Base-by-base conservation (phyloP, 2,888 invertebrate species). In the Coremacera marginata region DNA sequence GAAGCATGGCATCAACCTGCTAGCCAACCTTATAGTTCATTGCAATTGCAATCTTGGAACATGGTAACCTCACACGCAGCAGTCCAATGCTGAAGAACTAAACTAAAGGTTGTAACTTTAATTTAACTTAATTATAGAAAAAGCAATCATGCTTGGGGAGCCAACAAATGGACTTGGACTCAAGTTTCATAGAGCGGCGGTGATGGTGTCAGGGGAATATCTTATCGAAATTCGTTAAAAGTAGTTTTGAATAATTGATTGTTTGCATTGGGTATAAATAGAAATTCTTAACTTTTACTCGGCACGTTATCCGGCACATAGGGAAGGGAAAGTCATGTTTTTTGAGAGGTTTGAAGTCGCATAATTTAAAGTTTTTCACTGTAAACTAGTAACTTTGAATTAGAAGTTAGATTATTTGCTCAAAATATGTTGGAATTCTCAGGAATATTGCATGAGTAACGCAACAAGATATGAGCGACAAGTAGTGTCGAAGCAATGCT, bases 211-310 rank as follows among this genome's bases (percentile, higher is more conserved):
- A 60, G 65, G 2, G 34, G 7, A 22, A 9, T 19, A 16, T 11
- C 68, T 49, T 49, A 51, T 68, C 68, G 68, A 49, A 68, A 68
- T 68, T 37, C 55, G 19, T 19, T 11, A 25, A 68, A 31, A 37
- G 37, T 51, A 14, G 51, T 68, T 51, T 22, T 68, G 16, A 68
- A 68, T 68, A 68, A 68, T 68, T 68, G 68, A 68, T 68, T 68
- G 51, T 51, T 44, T 44, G 44, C 44, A 44, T 44, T 68, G 19
- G 14, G 16, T 68, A 27, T 51, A 51, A 51, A 68, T 51, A 51
- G 68, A 68, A 51, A 25, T 14, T 68, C 22, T 49, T 51, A 49
- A 51, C 25, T 22, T 68, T 49, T 52, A 25, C 27, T 16, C 63
- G 5, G 31, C 63, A 63, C 63, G 63, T 31, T 31, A 63, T 22